Percentiles rank a stretch among this genome's conserved stretches.
Conservation (phyloP, 2,888 invertebrate genomes). For the Norana najaformis region DNA sequence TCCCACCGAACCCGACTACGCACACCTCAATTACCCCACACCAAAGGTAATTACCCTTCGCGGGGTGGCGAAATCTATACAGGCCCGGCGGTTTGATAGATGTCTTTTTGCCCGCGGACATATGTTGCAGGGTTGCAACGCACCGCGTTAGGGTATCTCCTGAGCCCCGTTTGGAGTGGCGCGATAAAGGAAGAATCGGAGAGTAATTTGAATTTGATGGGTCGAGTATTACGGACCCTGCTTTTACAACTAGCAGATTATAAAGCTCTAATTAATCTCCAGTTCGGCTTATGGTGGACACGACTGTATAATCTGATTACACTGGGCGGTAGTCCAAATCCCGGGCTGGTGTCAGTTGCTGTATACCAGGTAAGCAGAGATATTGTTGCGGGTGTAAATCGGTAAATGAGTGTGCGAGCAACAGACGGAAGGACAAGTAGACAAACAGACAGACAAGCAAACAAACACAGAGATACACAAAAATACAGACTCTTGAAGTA, state of each 20-base stretch:
- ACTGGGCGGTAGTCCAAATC: background rate
- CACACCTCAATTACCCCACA: conserved; percentile 13
- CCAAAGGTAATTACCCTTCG: conserved; percentile 13
- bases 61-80: conserved; percentile 13
- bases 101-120: conserved; percentile 13
- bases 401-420: background rate
- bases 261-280: background rate
- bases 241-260: background rate
- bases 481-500: too few species aligned
- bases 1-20: conserved; percentile 13
- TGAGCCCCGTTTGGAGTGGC: background rate
- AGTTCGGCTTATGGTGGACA: background rate
- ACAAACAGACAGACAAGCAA: background rate
- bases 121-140: background rate
- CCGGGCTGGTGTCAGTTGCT: background rate
- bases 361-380: background rate
- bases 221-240: background rate
- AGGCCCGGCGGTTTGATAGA: background rate
- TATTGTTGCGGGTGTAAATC: background rate
- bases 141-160: background rate
- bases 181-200: background rate
- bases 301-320: background rate
- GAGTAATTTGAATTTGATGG: background rate
- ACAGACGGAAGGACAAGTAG: background rate
- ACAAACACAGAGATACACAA: too few species aligned